Conservation (phyloP, 2,888 invertebrate genomes). For the Lasius platythorax region DNA sequence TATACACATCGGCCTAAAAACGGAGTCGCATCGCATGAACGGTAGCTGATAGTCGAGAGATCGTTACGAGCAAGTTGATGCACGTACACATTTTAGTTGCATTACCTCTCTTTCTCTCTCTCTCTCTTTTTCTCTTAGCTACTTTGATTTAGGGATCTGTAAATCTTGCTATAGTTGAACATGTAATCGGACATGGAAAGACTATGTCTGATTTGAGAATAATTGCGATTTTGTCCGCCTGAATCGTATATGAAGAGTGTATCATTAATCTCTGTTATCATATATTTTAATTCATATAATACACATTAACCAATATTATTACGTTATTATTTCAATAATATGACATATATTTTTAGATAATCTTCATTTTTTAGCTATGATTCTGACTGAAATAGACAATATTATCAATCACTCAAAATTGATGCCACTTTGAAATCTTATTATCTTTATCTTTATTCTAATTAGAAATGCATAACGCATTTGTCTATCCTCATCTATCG, state of each 20-base stretch:
- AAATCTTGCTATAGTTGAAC: slow-evolving; percentile 74
- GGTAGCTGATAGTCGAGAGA: slow-evolving; percentile 63
- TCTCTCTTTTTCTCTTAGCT: slow-evolving; percentile 3
- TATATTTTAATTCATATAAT: background rate
- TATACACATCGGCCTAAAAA: slow-evolving; percentile 69
- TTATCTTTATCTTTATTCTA: too few relatives aligned
- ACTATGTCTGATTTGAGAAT: slow-evolving; percentile 73
- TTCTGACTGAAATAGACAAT: background rate
- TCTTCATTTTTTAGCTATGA: background rate
- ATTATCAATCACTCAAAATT: background rate
- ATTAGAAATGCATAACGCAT: background rate
- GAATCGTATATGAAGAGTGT: background rate
- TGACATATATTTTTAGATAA: background rate
- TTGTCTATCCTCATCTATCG: background rate
- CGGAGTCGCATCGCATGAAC: slow-evolving; percentile 47
- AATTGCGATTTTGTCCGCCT: slow-evolving; percentile 67
- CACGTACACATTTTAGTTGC: slow-evolving; percentile 4
- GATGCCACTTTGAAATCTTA: background rate
- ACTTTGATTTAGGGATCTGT: slow-evolving; percentile 76
- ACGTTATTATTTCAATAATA: background rate
- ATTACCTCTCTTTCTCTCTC: slow-evolving; percentile 28
- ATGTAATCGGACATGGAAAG: slow-evolving; percentile 72
- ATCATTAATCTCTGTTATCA: background rate
- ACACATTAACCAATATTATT: background rate
- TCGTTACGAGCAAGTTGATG: slow-evolving; percentile 68